These are phyloP conservation scores for Heliconius sara DNA, from an alignment of 2,888 invertebrate genomes.

Conservation along the genomic window DNA sequence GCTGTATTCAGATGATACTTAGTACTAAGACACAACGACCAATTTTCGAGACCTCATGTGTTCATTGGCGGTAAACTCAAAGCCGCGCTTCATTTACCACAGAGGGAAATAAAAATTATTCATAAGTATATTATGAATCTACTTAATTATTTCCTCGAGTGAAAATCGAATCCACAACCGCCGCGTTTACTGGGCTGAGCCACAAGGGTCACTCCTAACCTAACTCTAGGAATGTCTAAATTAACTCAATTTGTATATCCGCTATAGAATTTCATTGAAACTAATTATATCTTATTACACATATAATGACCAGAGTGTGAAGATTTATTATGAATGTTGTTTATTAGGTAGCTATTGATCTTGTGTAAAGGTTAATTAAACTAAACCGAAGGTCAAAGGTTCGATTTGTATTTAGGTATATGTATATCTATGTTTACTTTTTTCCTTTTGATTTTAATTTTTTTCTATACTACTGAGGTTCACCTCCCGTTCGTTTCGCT, in stretches of 20 bases:
- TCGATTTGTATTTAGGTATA: neutral
- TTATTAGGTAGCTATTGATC: neutral
- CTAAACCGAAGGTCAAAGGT: neutral
- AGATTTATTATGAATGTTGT: slow-evolving; percentile 1
- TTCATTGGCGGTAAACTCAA: no score
- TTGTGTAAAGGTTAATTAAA: slow-evolving; percentile 13
- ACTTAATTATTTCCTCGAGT: neutral
- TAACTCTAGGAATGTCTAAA: neutral
- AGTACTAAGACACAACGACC: no score
- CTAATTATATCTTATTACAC: slow-evolving; percentile 1
- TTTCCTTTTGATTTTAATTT: neutral
- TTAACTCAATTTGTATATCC: neutral
- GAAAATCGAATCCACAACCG: neutral
- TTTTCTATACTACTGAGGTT: neutral
- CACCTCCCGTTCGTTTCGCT: no score
- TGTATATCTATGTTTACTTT: neutral
- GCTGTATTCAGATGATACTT: no score
- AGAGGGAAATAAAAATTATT: no score
- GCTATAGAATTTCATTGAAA: slow-evolving; percentile 3
- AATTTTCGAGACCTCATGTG: no score
- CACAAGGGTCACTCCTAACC: neutral
- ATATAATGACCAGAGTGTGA: neutral
- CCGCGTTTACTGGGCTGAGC: neutral
- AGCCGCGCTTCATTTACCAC: no score
- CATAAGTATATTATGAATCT: no score